phyloP scores from a whole-genome alignment of 2,888 invertebrate species.

The Cynaeus angustus region DNA sequence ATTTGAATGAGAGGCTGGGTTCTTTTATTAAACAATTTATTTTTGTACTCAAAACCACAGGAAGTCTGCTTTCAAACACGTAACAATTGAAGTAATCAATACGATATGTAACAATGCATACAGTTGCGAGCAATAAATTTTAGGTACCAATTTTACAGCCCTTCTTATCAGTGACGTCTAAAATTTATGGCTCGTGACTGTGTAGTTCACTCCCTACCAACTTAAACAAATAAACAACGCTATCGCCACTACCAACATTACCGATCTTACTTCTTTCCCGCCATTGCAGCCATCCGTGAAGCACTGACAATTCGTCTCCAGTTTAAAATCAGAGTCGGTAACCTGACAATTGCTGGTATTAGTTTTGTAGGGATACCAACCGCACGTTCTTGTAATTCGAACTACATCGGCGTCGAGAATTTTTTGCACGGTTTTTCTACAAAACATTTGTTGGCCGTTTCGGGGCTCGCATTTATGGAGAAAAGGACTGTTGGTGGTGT shows the following conservation, averaged over 20 bases:
- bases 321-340: conserved; percentile 78
- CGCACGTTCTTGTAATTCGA: conserved; percentile 70
- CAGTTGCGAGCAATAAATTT: too few relatives aligned
- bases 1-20: too few relatives aligned
- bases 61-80: too few relatives aligned
- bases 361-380: conserved; percentile 70
- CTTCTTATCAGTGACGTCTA: too few relatives aligned
- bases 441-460: conserved; percentile 33
- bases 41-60: too few relatives aligned
- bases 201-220: neutral
- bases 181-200: neutral
- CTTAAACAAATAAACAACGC: neutral
- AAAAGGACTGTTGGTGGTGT: conserved; percentile 29
- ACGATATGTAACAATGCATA: too few relatives aligned
- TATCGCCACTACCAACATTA: neutral
- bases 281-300: conserved; percentile 76
- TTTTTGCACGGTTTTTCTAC: conserved; percentile 44
- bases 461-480: conserved; percentile 35
- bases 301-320: conserved; percentile 79
- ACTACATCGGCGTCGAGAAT: neutral
- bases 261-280: conserved; percentile 3
- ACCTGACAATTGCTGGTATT: conserved; percentile 72
- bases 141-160: too few relatives aligned
- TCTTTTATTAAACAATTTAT: too few relatives aligned
- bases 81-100: too few relatives aligned